Evolutionary conservation across 53 echinoderm and acorn worm genomes (phyloP).

Genomic region (Holothuria scabra): DNA sequence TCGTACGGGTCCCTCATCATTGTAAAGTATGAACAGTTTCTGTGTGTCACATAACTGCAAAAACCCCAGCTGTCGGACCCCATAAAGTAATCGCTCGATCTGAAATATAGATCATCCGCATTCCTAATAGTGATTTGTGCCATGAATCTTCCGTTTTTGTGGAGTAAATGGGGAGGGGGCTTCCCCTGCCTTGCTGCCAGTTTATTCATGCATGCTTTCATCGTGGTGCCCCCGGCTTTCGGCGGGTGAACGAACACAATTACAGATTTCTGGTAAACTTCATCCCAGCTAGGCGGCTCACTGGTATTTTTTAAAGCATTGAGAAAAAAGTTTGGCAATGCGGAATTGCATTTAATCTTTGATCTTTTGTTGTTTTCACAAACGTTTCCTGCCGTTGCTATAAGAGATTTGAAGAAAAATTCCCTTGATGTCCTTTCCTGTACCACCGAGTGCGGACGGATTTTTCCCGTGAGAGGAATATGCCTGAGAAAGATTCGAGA

Average conservation of each 20-base stretch:
- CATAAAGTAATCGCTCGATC: neutral
- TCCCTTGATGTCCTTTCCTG: too few species aligned
- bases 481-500: too few species aligned
- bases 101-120: neutral
- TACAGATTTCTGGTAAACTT: neutral
- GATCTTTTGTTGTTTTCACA: too few species aligned
- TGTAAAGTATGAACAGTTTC: neutral
- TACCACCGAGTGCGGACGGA: too few species aligned
- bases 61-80: neutral
- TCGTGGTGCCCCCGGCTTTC: neutral
- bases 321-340: conserved; percentile 14
- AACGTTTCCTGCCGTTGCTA: too few species aligned
- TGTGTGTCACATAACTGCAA: neutral
- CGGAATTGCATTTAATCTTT: neutral
- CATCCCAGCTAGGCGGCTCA: too few species aligned
- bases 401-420: too few species aligned
- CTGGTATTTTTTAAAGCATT: neutral
- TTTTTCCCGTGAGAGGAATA: too few species aligned
- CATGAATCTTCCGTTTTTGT: neutral
- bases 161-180: conserved; percentile 1
- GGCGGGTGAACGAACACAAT: neutral
- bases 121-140: neutral
- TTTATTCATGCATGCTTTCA: neutral
- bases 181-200: neutral
- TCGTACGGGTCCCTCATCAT: neutral